Percentiles rank a stretch among this genome's conserved stretches.
These are phyloP conservation scores for Umimayanthus kanabou DNA, from an alignment of 92 coral and sea anemone genomes.

Conservation along the genomic window DNA sequence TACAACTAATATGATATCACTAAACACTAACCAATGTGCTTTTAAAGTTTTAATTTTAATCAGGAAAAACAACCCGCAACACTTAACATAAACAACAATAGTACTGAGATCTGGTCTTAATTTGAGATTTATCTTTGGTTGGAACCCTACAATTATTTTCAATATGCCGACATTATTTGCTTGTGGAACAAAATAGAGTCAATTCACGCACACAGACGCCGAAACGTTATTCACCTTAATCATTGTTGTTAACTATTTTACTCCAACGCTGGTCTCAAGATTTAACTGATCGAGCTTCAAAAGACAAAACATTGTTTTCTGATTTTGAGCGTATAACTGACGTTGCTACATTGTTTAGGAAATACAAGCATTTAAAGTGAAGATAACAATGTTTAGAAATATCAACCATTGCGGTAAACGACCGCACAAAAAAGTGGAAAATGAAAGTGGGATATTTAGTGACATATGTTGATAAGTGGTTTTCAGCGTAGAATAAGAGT, in stretches of 20 bases:
- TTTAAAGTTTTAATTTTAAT: background rate
- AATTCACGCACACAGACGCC: background rate
- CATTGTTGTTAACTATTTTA: no score
- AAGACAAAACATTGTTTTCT: background rate
- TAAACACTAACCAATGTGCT: background rate
- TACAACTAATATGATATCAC: no score
- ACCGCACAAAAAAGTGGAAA: background rate
- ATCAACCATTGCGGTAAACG: background rate
- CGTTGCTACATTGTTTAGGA: background rate
- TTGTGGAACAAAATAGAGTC: background rate
- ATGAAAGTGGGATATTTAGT: background rate
- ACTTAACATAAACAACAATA: background rate
- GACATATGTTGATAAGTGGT: background rate
- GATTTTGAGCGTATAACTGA: background rate
- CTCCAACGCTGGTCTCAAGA: background rate
- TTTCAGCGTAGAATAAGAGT: background rate
- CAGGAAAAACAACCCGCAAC: background rate
- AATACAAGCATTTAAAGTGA: background rate
- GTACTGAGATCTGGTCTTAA: background rate
- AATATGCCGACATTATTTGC: background rate
- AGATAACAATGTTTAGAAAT: background rate
- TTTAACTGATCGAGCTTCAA: no score
- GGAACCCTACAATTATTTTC: background rate
- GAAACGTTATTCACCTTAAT: background rate
- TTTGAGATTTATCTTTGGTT: background rate